Conservation (phyloP, 2,113 vertebrate species). For the Theristicus caerulescens region DNA sequence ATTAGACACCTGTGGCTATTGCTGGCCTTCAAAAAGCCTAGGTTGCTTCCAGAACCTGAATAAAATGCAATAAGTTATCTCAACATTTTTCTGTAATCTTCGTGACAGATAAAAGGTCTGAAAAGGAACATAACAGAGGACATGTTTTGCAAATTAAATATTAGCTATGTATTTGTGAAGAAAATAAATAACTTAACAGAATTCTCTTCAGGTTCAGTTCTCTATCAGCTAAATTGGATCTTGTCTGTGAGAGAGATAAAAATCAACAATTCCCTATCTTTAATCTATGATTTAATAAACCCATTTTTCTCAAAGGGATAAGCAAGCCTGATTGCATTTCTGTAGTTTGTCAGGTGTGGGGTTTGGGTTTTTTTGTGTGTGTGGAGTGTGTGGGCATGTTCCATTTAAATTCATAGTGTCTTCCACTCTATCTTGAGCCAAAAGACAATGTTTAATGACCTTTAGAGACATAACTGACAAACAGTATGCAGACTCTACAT, state of each 20-base stretch:
- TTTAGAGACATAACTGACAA: not conserved
- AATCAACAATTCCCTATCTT: slow-evolving; percentile 35
- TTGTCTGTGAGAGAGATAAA: not conserved
- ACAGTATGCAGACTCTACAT: not conserved
- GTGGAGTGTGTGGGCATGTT: not conserved
- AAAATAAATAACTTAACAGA: not conserved
- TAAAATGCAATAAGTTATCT: not conserved
- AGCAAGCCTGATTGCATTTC: not conserved
- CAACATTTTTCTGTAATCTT: not conserved
- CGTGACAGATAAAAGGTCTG: not conserved
- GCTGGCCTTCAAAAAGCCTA: not conserved
- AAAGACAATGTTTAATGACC: not conserved
- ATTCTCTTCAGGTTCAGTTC: slow-evolving; percentile 24
- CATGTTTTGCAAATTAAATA: not conserved
- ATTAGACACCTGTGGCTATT: not conserved
- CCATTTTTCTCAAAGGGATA: not conserved
- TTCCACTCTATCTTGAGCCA: not conserved
- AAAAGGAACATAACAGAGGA: not conserved
- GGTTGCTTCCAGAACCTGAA: not conserved
- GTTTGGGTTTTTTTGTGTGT: too few relatives aligned
- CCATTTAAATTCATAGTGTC: not conserved
- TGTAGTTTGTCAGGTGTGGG: not conserved
- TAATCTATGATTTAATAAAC: slow-evolving; percentile 52
- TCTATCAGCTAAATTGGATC: slow-evolving; percentile 57
- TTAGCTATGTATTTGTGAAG: not conserved